Evolutionary conservation across 2,797 vertebrate species (phyloP).

Genomic region (Fistularia commersonii): DNA sequence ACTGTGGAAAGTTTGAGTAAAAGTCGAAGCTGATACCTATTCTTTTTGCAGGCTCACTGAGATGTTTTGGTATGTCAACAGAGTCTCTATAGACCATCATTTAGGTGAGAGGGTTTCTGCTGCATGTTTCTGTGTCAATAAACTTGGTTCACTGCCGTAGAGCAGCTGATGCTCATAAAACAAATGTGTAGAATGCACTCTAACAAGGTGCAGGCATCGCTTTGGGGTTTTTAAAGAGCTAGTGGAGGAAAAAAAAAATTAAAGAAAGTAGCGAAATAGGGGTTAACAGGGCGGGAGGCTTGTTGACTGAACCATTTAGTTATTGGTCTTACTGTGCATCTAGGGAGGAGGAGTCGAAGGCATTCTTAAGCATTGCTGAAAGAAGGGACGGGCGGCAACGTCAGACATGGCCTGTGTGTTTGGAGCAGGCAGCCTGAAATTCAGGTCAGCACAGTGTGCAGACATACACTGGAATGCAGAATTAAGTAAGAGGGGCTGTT

Average conservation of each 20-base stretch:
- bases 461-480: slow-evolving; percentile 63
- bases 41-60: not conserved
- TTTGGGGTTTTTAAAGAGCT: slow-evolving; percentile 8
- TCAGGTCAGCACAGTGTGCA: slow-evolving; percentile 65
- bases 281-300: not conserved
- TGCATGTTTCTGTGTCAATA: slow-evolving; percentile 32
- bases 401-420: slow-evolving; percentile 49
- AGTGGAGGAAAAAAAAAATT: slow-evolving; percentile 5
- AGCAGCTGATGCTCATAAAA: slow-evolving; percentile 54
- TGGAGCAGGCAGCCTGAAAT: slow-evolving; percentile 57
- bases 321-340: slow-evolving; percentile 1
- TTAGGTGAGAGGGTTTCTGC: slow-evolving; percentile 15
- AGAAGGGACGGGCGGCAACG: slow-evolving; percentile 30
- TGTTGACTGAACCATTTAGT: slow-evolving; percentile 8
- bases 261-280: slow-evolving; percentile 4
- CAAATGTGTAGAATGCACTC: slow-evolving; percentile 14
- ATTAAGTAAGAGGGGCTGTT: slow-evolving; percentile 63
- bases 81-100: slow-evolving; percentile 1
- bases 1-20: not conserved
- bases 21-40: slow-evolving; percentile 3
- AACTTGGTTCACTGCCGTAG: slow-evolving; percentile 14
- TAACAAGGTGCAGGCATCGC: slow-evolving; percentile 25
- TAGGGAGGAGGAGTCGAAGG: slow-evolving; percentile 8
- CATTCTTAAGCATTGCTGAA: slow-evolving; percentile 38
- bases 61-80: slow-evolving; percentile 6